A percentile compares a stretch with the other conserved stretches of the same genome.
phyloP scores from a whole-genome alignment of 2,888 invertebrate species.

The Tryphoninae sp. region DNA sequence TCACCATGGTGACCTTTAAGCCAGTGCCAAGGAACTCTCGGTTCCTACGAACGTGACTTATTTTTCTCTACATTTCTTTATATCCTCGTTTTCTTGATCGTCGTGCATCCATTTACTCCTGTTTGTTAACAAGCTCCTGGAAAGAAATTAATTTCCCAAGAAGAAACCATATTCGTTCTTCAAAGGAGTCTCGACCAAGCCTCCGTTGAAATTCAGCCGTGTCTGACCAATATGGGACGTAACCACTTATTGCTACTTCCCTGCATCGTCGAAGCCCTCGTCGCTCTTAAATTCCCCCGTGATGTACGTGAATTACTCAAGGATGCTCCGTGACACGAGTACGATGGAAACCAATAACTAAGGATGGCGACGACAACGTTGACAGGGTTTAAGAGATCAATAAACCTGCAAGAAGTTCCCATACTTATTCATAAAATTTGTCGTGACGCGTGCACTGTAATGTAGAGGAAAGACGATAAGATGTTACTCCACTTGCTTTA shows the following conservation, averaged over 20 bases:
- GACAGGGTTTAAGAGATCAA: conserved; percentile 49
- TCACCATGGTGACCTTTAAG: conserved; percentile 68
- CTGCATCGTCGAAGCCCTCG: conserved; percentile 16
- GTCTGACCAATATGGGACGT: neutral
- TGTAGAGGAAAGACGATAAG: neutral
- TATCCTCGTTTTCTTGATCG: neutral
- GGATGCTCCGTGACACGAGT: conserved; percentile 13
- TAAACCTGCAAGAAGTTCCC: conserved; percentile 16
- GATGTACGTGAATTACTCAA: conserved; percentile 21
- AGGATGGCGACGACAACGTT: conserved; percentile 40
- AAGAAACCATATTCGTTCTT: neutral
- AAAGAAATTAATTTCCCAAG: neutral
- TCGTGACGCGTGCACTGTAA: neutral
- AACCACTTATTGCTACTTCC: conserved; percentile 46
- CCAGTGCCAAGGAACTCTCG: conserved; percentile 41
- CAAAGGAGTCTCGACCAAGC: too few species aligned
- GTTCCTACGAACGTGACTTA: neutral
- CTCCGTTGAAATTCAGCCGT: neutral
- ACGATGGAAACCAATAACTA: conserved; percentile 13
- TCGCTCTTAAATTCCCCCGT: neutral
- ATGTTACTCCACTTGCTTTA: too few species aligned
- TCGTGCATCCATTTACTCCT: neutral
- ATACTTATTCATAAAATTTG: neutral
- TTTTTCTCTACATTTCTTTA: neutral
- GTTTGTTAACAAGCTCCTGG: neutral